phyloP scores from a whole-genome alignment of 2,113 vertebrate genomes.

The Myodes glareolus region DNA sequence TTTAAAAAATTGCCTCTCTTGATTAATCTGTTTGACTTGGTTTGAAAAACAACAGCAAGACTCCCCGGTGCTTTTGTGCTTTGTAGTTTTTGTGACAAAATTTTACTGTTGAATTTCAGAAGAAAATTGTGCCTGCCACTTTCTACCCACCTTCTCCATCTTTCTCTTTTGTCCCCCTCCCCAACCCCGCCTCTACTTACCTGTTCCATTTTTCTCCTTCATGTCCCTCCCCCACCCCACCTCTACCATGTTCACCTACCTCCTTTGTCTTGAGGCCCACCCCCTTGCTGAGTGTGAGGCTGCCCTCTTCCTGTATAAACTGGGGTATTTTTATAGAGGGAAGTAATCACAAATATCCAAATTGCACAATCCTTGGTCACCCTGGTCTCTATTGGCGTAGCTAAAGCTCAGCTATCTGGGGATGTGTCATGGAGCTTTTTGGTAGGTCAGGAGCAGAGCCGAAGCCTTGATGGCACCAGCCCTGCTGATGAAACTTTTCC shows the following conservation, averaged over 20 bases:
- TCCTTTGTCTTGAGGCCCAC: no score
- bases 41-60: not conserved
- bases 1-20: not conserved
- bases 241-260: no score
- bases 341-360: not conserved
- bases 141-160: not conserved
- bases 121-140: not conserved
- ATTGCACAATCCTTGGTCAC: rapidly evolving
- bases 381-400: not conserved
- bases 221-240: not conserved
- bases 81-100: not conserved
- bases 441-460: not conserved
- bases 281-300: no score
- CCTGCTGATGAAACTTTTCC: not conserved
- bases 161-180: not conserved
- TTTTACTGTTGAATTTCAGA: not conserved
- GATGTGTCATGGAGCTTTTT: not conserved
- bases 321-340: no score
- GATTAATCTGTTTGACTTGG: not conserved
- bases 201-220: not conserved
- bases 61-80: not conserved
- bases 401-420: not conserved
- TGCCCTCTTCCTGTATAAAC: not conserved
- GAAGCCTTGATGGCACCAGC: not conserved
- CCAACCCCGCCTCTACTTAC: no score